These are phyloP conservation scores for Acropternis orthonyx DNA, from an alignment of 2,797 vertebrate genomes.

Conservation along the genomic window DNA sequence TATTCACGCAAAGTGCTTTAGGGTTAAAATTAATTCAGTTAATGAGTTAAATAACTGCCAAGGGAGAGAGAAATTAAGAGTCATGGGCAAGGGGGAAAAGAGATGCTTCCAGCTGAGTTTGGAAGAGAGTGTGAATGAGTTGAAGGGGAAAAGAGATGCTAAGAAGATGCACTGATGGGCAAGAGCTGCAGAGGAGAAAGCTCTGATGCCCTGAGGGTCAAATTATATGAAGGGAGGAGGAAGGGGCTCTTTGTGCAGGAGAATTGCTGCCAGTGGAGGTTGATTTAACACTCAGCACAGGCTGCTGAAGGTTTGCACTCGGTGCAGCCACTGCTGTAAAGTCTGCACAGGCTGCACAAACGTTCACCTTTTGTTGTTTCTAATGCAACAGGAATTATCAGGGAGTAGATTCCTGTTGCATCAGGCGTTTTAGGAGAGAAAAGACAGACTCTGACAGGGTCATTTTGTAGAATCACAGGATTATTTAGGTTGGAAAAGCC, in stretches of 20 bases:
- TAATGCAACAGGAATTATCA: neutral
- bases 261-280: neutral
- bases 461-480: too few relatives aligned
- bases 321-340: neutral
- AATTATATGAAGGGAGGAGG: conserved; percentile 10
- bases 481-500: neutral
- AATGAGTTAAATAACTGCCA: conserved; percentile 72
- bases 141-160: conserved; percentile 58
- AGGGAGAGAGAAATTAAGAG: conserved; percentile 70
- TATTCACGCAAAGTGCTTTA: conserved; percentile 59
- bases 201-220: conserved; percentile 14
- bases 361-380: neutral
- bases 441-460: neutral
- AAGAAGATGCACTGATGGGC: conserved; percentile 40
- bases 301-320: neutral
- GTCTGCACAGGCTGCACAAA: neutral
- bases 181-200: conserved; percentile 29
- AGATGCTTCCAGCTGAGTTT: conserved; percentile 64
- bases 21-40: conserved; percentile 73
- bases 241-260: neutral
- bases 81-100: conserved; percentile 57
- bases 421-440: neutral
- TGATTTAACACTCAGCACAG: neutral
- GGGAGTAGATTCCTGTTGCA: neutral
- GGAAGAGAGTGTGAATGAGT: conserved; percentile 40